Conservation (phyloP, 2,797 vertebrate species). For the Falco rusticolus region DNA sequence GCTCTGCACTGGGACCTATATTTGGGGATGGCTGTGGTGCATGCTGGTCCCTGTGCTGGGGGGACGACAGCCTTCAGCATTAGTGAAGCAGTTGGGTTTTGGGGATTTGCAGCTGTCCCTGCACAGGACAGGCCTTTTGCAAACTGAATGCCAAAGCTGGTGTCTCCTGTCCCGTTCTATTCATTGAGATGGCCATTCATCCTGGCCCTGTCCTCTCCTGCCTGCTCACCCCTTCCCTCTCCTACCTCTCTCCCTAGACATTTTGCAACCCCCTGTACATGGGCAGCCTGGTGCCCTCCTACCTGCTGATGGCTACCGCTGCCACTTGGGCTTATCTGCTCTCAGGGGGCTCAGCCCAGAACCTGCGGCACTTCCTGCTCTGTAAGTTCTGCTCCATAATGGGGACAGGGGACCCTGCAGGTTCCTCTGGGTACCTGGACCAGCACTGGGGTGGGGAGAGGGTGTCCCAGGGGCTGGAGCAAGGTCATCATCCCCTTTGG, state of each 20-base stretch:
- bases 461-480: neutral
- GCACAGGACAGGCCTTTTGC: neutral
- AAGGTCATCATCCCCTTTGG: neutral
- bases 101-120: too few species aligned
- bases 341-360: slow-evolving; percentile 67
- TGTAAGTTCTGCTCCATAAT: slow-evolving; percentile 50
- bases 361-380: slow-evolving; percentile 65
- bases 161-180: neutral
- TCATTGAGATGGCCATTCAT: accelerated
- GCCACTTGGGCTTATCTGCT: slow-evolving; percentile 76
- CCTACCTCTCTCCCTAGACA: slow-evolving; percentile 52
- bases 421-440: neutral
- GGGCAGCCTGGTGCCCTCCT: slow-evolving; percentile 79
- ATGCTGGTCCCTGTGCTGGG: neutral
- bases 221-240: neutral
- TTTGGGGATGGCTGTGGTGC: neutral
- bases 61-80: neutral
- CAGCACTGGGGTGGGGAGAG: accelerated
- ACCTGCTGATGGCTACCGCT: slow-evolving; percentile 69
- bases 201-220: neutral
- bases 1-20: neutral
- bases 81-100: neutral
- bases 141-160: neutral
- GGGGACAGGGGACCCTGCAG: accelerated
- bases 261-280: slow-evolving; percentile 79